These are phyloP conservation scores for Amyelois transitella DNA, from an alignment of 1,140 invertebrate species.

Conservation along the genomic window DNA sequence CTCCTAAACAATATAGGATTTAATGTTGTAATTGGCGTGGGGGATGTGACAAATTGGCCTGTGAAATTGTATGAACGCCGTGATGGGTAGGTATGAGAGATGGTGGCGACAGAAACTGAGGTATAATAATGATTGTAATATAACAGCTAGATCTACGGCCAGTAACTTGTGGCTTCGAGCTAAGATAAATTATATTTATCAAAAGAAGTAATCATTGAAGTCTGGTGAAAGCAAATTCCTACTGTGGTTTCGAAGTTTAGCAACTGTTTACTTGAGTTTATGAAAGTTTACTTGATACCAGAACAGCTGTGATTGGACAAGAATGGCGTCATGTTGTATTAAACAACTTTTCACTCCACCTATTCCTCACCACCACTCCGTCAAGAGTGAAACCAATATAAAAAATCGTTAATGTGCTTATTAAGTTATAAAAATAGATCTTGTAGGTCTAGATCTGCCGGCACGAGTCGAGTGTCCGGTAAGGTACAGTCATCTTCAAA, in stretches of 20 bases:
- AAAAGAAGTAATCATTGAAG: background rate
- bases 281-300: no score
- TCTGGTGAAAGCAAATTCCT: background rate
- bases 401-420: no score
- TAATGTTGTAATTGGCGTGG: slow-evolving; percentile 14
- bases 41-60: slow-evolving; percentile 17
- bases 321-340: no score
- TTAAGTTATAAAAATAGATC: no score
- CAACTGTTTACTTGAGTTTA: no score
- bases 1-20: slow-evolving; percentile 8
- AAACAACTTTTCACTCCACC: no score
- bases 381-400: no score
- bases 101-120: slow-evolving; percentile 8
- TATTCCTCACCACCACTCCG: no score
- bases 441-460: no score
- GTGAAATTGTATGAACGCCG: slow-evolving; percentile 10
- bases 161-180: background rate
- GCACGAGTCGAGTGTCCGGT: no score
- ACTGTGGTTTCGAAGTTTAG: background rate
- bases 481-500: no score
- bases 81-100: background rate
- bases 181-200: background rate
- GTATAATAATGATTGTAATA: background rate
- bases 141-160: background rate
- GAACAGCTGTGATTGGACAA: no score